Evolutionary conservation across 2,888 invertebrate genomes (phyloP).

Genomic region (Epistrophe eligans): DNA sequence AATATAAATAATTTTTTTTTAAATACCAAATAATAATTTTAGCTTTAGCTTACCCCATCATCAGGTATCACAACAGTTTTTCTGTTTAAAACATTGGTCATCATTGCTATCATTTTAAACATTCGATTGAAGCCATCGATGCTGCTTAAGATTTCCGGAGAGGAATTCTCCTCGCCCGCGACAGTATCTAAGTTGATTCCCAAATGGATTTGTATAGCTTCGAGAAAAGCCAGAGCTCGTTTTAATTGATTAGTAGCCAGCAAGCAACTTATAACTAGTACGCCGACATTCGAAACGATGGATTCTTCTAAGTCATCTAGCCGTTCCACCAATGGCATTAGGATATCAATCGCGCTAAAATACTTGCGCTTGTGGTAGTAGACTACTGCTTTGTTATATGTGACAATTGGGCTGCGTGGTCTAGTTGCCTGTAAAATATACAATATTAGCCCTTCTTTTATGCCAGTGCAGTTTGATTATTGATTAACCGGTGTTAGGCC

Average conservation of each 20-base stretch:
- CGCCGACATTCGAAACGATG: slow-evolving; percentile 80
- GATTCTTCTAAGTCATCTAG: slow-evolving; percentile 81
- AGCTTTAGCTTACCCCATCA: slow-evolving; percentile 79
- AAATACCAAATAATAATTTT: neutral
- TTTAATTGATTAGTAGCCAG: slow-evolving; percentile 82
- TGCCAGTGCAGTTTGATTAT: too few relatives aligned
- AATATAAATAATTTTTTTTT: neutral
- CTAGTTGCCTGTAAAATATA: slow-evolving; percentile 26
- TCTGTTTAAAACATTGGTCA: slow-evolving; percentile 81
- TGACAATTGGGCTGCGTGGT: slow-evolving; percentile 77
- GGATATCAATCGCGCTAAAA: slow-evolving; percentile 80
- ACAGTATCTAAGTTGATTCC: slow-evolving; percentile 74
- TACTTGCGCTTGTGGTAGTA: slow-evolving; percentile 83
- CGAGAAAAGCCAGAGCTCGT: slow-evolving; percentile 81
- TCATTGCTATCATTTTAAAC: slow-evolving; percentile 80
- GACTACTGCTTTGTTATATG: slow-evolving; percentile 82
- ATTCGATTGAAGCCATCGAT: slow-evolving; percentile 78
- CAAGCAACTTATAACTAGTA: slow-evolving; percentile 81
- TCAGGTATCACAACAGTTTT: slow-evolving; percentile 81
- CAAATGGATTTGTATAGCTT: slow-evolving; percentile 80
- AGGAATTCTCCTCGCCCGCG: slow-evolving; percentile 72
- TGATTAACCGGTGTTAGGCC: too few relatives aligned
- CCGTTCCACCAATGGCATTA: slow-evolving; percentile 79
- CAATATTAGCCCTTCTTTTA: too few relatives aligned
- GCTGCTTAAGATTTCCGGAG: slow-evolving; percentile 70